Conservation (phyloP, 2,113 vertebrate species). For the Corythornis madagascariensis region DNA sequence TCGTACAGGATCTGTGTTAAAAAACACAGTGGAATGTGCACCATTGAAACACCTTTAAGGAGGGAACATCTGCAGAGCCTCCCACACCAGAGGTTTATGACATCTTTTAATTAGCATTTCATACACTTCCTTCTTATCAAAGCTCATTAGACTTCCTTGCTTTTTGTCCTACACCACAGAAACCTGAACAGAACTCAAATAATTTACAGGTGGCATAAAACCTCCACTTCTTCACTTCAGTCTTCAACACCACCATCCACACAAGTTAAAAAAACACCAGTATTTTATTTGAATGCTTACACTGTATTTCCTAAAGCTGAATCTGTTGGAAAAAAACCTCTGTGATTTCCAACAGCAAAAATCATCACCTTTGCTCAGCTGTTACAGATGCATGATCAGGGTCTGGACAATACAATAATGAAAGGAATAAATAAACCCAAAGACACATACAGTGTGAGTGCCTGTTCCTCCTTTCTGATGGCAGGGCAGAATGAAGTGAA, state of each 20-base stretch:
- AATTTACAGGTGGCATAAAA: neutral
- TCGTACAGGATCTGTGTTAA: neutral
- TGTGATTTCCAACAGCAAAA: neutral
- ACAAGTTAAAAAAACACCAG: rapidly evolving
- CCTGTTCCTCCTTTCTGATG: neutral
- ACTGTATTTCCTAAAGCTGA: neutral
- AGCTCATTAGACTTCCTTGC: neutral
- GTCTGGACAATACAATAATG: neutral
- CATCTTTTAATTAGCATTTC: neutral
- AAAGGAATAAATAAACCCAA: neutral
- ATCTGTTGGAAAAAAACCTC: neutral
- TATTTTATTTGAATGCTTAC: neutral
- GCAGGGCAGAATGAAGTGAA: neutral
- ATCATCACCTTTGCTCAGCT: neutral
- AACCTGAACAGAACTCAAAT: neutral
- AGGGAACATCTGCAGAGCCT: neutral
- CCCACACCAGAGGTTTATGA: rapidly evolving
- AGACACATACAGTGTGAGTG: neutral
- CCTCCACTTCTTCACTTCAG: neutral
- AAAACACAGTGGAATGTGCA: rapidly evolving
- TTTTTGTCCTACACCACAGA: rapidly evolving
- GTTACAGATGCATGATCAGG: neutral
- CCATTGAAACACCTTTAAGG: rapidly evolving
- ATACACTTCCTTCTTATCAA: neutral
- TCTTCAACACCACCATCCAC: neutral